These are phyloP conservation scores for Suricata suricatta DNA, from an alignment of 2,113 vertebrate genomes.

Conservation along the genomic window DNA sequence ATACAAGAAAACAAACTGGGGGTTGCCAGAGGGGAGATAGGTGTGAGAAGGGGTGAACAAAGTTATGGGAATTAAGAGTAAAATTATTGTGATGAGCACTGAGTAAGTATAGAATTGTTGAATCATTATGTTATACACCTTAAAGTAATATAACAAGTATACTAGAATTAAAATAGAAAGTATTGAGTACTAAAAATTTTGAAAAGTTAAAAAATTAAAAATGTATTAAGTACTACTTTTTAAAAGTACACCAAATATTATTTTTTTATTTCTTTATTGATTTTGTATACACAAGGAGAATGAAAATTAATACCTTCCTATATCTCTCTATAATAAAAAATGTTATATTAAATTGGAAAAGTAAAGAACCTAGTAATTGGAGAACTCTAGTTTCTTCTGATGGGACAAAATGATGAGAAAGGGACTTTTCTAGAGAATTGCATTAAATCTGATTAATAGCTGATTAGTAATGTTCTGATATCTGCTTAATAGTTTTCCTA, in stretches of 20 bases:
- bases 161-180: neutral
- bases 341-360: neutral
- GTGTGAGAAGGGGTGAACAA: neutral
- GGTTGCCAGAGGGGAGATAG: neutral
- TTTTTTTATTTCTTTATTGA: slow-evolving; percentile 42
- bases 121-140: neutral
- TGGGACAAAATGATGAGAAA: neutral
- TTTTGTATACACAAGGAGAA: neutral
- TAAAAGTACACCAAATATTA: neutral
- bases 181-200: neutral
- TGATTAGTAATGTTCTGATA: neutral
- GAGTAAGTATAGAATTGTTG: neutral
- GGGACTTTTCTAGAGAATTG: slow-evolving; percentile 15
- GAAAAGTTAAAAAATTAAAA: neutral
- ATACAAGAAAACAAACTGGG: neutral
- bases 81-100: neutral
- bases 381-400: neutral
- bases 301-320: slow-evolving; percentile 35
- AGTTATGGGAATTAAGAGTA: neutral
- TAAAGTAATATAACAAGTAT: neutral
- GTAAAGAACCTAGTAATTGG: neutral
- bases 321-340: slow-evolving; percentile 35
- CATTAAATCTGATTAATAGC: neutral
- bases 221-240: neutral
- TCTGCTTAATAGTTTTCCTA: neutral